A percentile compares a stretch with the other conserved stretches of the same genome.
phyloP scores from a whole-genome alignment of 2,797 vertebrate species.

The Hapalemur alaotrensis region DNA sequence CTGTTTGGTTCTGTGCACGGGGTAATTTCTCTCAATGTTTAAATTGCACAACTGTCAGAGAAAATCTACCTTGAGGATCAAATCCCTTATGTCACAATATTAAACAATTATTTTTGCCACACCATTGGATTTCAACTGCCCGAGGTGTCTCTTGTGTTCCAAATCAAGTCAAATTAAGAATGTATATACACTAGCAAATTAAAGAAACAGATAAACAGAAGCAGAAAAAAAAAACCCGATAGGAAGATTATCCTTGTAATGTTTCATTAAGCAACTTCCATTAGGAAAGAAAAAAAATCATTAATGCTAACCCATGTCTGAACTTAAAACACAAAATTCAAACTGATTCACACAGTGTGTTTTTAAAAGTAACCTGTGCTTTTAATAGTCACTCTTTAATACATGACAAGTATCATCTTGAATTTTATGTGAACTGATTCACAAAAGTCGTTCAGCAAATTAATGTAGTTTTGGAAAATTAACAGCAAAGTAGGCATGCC shows the following conservation, averaged over 20 bases:
- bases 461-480: conserved; percentile 86
- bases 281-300: conserved; percentile 79
- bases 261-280: conserved; percentile 79
- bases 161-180: conserved; percentile 70
- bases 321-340: conserved; percentile 85
- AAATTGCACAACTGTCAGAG: conserved; percentile 6
- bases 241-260: conserved; percentile 70
- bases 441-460: conserved; percentile 86
- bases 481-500: conserved; percentile 84
- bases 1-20: background rate
- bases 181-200: conserved; percentile 47
- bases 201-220: conserved; percentile 63
- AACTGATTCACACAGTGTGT: conserved; percentile 78
- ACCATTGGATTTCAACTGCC: conserved; percentile 63
- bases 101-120: conserved; percentile 58
- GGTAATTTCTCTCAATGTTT: background rate
- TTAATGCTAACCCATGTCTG: conserved; percentile 82
- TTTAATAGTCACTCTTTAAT: conserved; percentile 83
- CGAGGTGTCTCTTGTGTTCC: conserved; percentile 58
- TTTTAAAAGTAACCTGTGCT: conserved; percentile 83
- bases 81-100: conserved; percentile 52
- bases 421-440: conserved; percentile 85
- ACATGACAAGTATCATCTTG: conserved; percentile 83
- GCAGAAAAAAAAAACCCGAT: background rate
- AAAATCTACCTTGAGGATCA: conserved; percentile 16